Evolutionary conservation across 2,888 invertebrate species (phyloP).

Genomic region (Ashinkailepas kermadecensis): DNA sequence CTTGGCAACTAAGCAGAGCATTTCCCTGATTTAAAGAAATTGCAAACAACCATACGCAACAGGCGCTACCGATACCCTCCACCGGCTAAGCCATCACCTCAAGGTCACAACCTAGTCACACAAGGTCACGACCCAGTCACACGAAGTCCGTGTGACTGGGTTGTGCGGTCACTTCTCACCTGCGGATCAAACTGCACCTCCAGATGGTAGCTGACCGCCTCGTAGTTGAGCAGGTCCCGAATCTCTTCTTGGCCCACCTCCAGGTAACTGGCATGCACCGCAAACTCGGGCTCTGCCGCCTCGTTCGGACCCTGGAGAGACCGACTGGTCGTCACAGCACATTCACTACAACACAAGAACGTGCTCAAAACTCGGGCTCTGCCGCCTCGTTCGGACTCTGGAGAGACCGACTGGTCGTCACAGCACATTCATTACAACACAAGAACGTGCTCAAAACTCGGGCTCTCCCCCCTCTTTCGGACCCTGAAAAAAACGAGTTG

Average conservation of each 20-base stretch:
- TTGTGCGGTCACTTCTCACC: slow-evolving; percentile 29
- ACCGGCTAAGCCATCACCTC: too few relatives aligned
- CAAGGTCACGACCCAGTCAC: too few relatives aligned
- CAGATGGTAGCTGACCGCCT: slow-evolving; percentile 35
- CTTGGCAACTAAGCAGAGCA: too few relatives aligned
- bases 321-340: neutral
- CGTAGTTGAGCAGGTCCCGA: slow-evolving; percentile 49
- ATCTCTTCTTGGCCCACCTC: slow-evolving; percentile 62
- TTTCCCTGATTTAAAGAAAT: too few relatives aligned
- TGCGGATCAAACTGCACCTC: slow-evolving; percentile 31
- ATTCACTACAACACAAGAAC: neutral
- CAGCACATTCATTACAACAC: neutral
- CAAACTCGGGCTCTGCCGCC: slow-evolving; percentile 41
- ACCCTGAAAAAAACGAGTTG: too few relatives aligned
- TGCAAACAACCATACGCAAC: too few relatives aligned
- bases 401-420: too few relatives aligned
- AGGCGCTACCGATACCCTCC: too few relatives aligned
- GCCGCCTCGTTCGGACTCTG: neutral
- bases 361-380: slow-evolving; percentile 41
- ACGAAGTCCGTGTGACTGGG: too few relatives aligned
- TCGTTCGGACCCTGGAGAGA: neutral
- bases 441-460: too few relatives aligned
- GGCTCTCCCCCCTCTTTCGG: too few relatives aligned
- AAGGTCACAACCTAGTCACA: too few relatives aligned
- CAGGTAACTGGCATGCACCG: slow-evolving; percentile 63